A percentile compares a stretch with the other conserved stretches of the same genome.
Evolutionary conservation across 2,888 invertebrate genomes (phyloP).

Genomic region (Heliconius aoede): DNA sequence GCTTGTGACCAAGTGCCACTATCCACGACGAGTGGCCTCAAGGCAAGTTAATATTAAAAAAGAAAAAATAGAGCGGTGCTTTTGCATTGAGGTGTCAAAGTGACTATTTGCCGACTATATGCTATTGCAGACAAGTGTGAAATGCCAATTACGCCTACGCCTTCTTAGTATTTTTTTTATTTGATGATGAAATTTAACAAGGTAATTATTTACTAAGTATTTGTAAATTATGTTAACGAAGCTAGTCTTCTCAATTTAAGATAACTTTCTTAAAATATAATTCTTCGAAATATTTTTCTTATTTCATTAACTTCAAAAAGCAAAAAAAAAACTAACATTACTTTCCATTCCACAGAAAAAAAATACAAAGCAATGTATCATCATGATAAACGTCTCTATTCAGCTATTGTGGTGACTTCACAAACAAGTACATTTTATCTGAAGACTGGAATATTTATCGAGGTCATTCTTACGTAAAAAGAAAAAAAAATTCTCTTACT

Average conservation of each 20-base stretch:
- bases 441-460: slow-evolving; percentile 33
- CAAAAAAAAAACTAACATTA: background rate
- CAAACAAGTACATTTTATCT: slow-evolving; percentile 23
- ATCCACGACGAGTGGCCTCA: no score
- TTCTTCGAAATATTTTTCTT: background rate
- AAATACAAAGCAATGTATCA: slow-evolving; percentile 2
- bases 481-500: slow-evolving; percentile 35
- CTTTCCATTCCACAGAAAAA: background rate
- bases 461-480: slow-evolving; percentile 38
- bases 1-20: no score
- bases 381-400: slow-evolving; percentile 9
- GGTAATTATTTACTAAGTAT: slow-evolving; percentile 12
- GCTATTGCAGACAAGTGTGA: slow-evolving; percentile 24
- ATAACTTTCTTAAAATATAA: background rate
- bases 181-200: background rate
- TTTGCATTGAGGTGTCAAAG: slow-evolving; percentile 36
- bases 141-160: slow-evolving; percentile 34
- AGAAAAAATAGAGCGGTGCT: slow-evolving; percentile 7
- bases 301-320: background rate
- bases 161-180: slow-evolving; percentile 25
- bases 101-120: slow-evolving; percentile 15
- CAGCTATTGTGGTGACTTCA: slow-evolving; percentile 19
- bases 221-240: background rate
- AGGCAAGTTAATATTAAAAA: background rate
- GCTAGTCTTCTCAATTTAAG: background rate